phyloP scores from a whole-genome alignment of 2,888 invertebrate genomes.

The Rosalia funebris region DNA sequence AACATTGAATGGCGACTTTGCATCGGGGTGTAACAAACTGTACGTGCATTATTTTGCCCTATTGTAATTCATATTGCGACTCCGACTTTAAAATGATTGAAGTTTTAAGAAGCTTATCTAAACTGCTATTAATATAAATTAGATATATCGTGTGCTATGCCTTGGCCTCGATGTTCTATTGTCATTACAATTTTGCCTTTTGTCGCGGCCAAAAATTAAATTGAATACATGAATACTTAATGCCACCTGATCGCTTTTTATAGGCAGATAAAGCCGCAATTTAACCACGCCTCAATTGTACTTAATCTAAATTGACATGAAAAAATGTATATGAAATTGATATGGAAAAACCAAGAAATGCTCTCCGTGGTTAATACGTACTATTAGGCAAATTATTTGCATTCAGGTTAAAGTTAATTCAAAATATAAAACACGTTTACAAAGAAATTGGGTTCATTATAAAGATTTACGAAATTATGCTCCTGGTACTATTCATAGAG shows the following conservation, averaged over 20 bases:
- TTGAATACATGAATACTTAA: conserved; percentile 52
- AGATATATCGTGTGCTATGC: conserved; percentile 44
- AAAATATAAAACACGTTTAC: no score
- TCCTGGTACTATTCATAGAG: no score
- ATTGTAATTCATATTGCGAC: conserved; percentile 47
- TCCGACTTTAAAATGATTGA: conserved; percentile 45
- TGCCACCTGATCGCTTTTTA: conserved; percentile 44
- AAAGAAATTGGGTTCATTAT: no score
- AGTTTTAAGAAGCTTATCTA: conserved; percentile 54
- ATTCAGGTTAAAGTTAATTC: no score
- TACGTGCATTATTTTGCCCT: conserved; percentile 44
- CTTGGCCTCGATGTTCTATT: conserved; percentile 41
- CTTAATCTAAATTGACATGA: conserved; percentile 21
- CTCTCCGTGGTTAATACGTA: no score
- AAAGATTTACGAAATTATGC: no score
- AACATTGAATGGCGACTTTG: no score
- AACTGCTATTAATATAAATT: conserved; percentile 52
- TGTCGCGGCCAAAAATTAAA: conserved; percentile 45
- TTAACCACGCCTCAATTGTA: conserved; percentile 19
- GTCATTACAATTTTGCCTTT: conserved; percentile 49
- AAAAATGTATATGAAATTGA: no score
- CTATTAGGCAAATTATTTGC: no score
- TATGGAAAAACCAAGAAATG: no score
- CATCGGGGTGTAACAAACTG: conserved; percentile 45
- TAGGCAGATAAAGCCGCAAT: conserved; percentile 20